These are phyloP conservation scores for Platalea minor DNA, from an alignment of 2,797 vertebrate species.

Conservation along the genomic window DNA sequence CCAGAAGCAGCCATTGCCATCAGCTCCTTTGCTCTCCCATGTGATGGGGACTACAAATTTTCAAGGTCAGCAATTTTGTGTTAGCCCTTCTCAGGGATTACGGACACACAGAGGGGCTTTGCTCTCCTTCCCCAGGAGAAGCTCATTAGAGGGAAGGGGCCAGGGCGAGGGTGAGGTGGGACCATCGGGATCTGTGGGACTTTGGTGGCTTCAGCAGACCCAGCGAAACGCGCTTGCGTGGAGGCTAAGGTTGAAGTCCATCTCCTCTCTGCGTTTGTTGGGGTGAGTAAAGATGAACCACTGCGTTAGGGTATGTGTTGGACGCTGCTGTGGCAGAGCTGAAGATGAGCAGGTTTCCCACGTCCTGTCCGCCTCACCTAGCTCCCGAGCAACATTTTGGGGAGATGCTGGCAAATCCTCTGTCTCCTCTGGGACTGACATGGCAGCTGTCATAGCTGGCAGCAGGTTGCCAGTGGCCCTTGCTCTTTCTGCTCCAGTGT, in stretches of 20 bases:
- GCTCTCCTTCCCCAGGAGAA: background rate
- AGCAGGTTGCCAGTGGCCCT: rapidly evolving
- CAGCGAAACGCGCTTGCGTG: rapidly evolving
- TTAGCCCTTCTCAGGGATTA: background rate
- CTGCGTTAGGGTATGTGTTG: rapidly evolving
- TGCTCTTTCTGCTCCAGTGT: rapidly evolving
- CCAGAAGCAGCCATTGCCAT: background rate
- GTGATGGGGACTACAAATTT: background rate
- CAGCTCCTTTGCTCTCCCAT: background rate
- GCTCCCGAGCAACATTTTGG: background rate
- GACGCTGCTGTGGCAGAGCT: background rate
- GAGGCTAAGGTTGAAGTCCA: background rate
- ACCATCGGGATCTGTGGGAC: background rate
- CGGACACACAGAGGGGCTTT: rapidly evolving
- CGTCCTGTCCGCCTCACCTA: background rate
- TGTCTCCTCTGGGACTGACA: background rate
- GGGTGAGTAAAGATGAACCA: background rate
- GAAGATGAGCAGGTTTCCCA: background rate
- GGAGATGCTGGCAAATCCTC: background rate
- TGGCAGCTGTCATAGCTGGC: background rate
- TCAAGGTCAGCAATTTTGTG: background rate
- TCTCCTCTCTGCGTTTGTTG: background rate
- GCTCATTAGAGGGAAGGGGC: background rate
- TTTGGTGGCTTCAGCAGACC: background rate
- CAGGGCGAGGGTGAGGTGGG: background rate